phyloP scores from a whole-genome alignment of 1,140 invertebrate genomes.

The Bombus pyrosoma region DNA sequence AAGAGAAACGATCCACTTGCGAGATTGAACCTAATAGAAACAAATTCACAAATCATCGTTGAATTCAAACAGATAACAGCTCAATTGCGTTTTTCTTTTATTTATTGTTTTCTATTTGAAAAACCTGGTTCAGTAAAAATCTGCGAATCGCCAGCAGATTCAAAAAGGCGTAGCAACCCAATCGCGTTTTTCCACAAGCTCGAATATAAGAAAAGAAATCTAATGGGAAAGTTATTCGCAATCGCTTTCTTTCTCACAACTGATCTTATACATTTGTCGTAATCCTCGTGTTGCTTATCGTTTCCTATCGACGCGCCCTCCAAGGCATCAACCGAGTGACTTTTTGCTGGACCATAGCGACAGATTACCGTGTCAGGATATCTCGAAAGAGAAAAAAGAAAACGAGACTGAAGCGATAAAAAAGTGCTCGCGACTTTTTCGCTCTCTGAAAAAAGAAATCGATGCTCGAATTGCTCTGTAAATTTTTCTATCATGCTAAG shows the following conservation, averaged over 20 bases:
- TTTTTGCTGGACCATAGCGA: background rate
- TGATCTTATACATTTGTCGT: background rate
- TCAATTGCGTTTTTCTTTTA: too few species aligned
- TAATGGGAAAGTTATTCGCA: background rate
- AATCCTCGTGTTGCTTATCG: background rate
- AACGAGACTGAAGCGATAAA: too few species aligned
- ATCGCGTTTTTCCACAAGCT: background rate
- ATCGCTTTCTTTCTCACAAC: background rate
- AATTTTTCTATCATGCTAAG: slow-evolving; percentile 15
- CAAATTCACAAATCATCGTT: too few species aligned
- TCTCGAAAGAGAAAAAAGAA: background rate
- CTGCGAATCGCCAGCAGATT: too few species aligned
- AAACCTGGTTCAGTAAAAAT: too few species aligned
- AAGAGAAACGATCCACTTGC: too few species aligned
- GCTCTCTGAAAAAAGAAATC: background rate
- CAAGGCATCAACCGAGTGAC: background rate
- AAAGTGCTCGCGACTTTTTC: background rate
- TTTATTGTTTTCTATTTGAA: too few species aligned
- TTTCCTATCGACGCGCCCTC: background rate
- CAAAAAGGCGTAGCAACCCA: background rate
- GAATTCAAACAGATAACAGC: too few species aligned
- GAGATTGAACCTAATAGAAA: too few species aligned
- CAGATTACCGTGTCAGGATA: slow-evolving; percentile 1
- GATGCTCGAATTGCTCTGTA: background rate
- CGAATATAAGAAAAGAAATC: background rate